Evolutionary conservation across 2,113 vertebrate species (phyloP), one percentile per base, ranked within the genome.

Genomic region (Rhinolophus ferrumequinum): DNA sequence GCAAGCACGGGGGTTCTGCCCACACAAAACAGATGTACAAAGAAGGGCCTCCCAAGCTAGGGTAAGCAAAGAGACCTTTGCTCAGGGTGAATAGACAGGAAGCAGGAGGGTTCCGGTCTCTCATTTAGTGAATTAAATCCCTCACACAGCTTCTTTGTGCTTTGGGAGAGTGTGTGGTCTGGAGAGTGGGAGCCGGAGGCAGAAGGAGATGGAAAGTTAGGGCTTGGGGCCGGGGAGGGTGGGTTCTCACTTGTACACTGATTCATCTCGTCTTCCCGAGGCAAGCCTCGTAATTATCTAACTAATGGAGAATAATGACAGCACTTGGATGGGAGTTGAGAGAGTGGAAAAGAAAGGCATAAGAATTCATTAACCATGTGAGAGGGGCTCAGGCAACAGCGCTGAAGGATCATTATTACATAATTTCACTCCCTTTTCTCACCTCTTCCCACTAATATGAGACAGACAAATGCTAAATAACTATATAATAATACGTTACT

Each of bases 401-500:
- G 95, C 84, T 18, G 41, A 93, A 93, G 82, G 80, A 72, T 92
- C 93, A 60, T 95, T 70, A 94, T 97, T 60, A 88, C 88, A 97
- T 95, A 90, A 94, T 72, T 86, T 92, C 62, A 38, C 85, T 75
- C 94, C 47, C 30, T 30, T 38, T 75, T 24, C 87, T 87, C 90
- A 73, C 94, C 85, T 92, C 90, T 91, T 95, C 52, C 85, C 69
- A 70, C 81, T 85, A 92, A 91, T 50, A 77, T 0, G 18, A 97
- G 96, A 41, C 94, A 97, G 92, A 93, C 60, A 88, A 92, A 94
- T 83, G 82, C 90, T 93, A 95, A 97, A 73, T 95, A 96, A 96
- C 84, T 56, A 22, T 64, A 60, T 96, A 96, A 96, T 96, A 88
- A 96, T 70, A 86, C 73, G 95, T 93, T 85, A 56, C 95, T 70